phyloP scores from a whole-genome alignment of 1,140 invertebrate genomes.

The Asobara japonica region DNA sequence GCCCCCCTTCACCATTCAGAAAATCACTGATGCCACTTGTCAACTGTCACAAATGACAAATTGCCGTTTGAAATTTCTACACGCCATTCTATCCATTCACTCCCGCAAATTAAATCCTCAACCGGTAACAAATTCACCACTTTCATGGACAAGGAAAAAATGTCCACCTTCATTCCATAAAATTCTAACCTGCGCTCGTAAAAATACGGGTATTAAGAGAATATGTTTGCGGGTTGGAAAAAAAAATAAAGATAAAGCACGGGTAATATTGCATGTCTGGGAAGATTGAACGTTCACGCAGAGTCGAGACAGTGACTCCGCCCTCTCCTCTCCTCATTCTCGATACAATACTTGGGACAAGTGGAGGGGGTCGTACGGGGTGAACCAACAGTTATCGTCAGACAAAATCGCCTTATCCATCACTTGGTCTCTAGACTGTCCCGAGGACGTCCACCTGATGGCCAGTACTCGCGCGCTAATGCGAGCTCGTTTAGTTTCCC shows the following conservation, averaged over 20 bases:
- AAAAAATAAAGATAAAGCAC: constrained; percentile 16
- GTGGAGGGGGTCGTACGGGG: constrained; percentile 23
- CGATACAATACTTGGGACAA: constrained; percentile 20
- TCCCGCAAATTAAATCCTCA: too few species aligned
- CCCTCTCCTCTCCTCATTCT: constrained; percentile 21
- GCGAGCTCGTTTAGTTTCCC: constrained; percentile 47
- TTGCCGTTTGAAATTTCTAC: too few species aligned
- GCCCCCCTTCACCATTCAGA: too few species aligned
- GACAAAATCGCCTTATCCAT: constrained; percentile 52
- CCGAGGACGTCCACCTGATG: constrained; percentile 16
- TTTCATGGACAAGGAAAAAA: too few species aligned
- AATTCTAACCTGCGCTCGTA: neutral
- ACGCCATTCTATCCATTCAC: too few species aligned
- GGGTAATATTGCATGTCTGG: constrained; percentile 43
- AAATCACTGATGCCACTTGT: too few species aligned
- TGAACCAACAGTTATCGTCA: constrained; percentile 43
- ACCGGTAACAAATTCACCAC: too few species aligned
- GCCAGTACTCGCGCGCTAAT: constrained; percentile 43
- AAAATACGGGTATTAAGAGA: constrained; percentile 10
- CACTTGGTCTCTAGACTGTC: constrained; percentile 35
- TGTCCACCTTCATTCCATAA: neutral
- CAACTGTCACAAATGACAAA: too few species aligned
- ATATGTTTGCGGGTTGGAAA: neutral
- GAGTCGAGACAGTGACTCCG: constrained; percentile 38
- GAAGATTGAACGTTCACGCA: constrained; percentile 45